Base-by-base conservation (phyloP, 2,797 vertebrate genomes). In the Adrianichthys oophorus region DNA sequence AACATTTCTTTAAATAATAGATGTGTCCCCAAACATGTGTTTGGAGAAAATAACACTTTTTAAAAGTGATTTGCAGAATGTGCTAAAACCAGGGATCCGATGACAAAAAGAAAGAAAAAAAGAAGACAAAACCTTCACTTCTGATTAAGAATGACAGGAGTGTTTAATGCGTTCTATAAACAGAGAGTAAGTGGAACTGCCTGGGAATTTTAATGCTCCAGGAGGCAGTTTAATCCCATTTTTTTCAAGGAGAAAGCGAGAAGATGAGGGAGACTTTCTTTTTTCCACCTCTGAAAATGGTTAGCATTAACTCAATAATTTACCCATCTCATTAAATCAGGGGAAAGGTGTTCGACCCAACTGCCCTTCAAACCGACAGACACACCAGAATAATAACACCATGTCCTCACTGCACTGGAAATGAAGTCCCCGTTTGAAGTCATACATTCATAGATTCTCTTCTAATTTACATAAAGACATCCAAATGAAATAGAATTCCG, bases 131-230 rank as follows among this genome's bases (percentile, higher is more conserved):
- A 89, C 90, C 90, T 92, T 93, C 83, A 93, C 91, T 91, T 89
- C 89, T 92, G 92, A 93, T 97, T 96, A 97, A 95, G 95, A 97
- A 95, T 95, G 95, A 96, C 95, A 96, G 94, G 91, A 62, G 76
- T 84, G 91, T 93, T 93, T 95, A 95, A 94, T 92, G 91, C 92
- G 90, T 91, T 93, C 92, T 91, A 96, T 94, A 95, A 95, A 94
- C 93, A 94, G 92, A 92, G 90, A 90, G 91, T 83, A 91, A 64
- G 57, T 79, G 77, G 85, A 93, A 94, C 94, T 80, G 91, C 91
- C 73, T 78, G 89, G 88, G 94, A 95, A 95, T 95, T 88, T 92
- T 95, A 96, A 95, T 94, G 90, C 78, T 89, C 90, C 72, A 26
- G 37, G 23, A 72, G 65, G 62, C 58, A 7, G 55, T 60, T 78